These are phyloP conservation scores for Griposia aprilina DNA, from an alignment of 2,888 invertebrate species.

Conservation along the genomic window DNA sequence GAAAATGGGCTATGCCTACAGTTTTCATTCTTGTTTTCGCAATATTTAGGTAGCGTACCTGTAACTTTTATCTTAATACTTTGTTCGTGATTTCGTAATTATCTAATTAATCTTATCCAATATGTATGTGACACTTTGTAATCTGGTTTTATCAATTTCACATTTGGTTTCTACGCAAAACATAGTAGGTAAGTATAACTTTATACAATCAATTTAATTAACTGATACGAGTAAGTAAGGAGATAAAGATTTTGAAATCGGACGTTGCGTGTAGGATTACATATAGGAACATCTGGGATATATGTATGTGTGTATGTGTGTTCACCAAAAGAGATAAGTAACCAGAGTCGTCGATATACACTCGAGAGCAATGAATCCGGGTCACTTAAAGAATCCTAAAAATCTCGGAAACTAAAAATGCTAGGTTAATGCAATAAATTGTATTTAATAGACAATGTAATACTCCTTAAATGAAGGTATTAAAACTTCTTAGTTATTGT, in stretches of 20 bases:
- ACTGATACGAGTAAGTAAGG: too few relatives aligned
- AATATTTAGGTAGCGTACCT: background rate
- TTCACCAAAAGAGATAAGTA: too few relatives aligned
- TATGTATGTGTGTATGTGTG: too few relatives aligned
- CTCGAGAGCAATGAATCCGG: too few relatives aligned
- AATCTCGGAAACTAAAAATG: too few relatives aligned
- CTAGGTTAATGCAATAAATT: too few relatives aligned
- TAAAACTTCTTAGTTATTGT: too few relatives aligned
- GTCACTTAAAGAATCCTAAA: too few relatives aligned
- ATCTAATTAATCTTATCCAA: slow-evolving; percentile 23
- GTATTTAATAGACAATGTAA: too few relatives aligned
- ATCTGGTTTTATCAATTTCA: background rate
- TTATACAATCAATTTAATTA: background rate
- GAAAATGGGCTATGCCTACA: background rate
- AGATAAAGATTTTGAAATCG: background rate
- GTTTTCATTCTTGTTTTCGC: slow-evolving; percentile 8
- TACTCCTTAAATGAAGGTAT: too few relatives aligned
- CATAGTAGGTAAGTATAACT: too few relatives aligned
- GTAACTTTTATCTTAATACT: slow-evolving; percentile 33
- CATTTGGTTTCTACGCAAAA: slow-evolving; percentile 18
- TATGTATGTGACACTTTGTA: background rate
- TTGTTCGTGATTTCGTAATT: slow-evolving; percentile 20
- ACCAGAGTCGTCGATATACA: too few relatives aligned
- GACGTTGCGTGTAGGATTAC: background rate
- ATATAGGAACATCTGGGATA: background rate